Percentiles rank a stretch among this genome's conserved stretches.
Evolutionary conservation across 2,888 invertebrate genomes (phyloP).

Genomic region (Ichneumon xanthorius): DNA sequence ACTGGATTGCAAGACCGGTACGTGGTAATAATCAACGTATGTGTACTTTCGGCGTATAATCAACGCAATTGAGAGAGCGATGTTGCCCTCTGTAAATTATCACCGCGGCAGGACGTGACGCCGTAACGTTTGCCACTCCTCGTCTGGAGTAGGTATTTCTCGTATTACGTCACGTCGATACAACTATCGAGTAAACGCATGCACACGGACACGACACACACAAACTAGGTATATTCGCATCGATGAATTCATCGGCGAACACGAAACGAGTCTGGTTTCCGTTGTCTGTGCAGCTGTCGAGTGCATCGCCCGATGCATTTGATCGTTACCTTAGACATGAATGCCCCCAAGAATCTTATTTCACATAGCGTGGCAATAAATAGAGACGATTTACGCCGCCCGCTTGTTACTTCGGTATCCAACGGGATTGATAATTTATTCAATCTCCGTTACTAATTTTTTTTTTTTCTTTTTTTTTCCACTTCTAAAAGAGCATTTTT

Average conservation of each 20-base stretch:
- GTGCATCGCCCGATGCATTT: conserved; percentile 13
- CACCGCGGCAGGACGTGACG: conserved; percentile 26
- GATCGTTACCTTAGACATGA: conserved; percentile 3
- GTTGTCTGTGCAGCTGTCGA: not conserved
- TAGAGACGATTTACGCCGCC: not conserved
- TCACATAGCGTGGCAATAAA: not conserved
- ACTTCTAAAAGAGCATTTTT: too few species aligned
- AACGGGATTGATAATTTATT: too few species aligned
- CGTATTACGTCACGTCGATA: conserved; percentile 24
- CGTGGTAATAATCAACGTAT: not conserved
- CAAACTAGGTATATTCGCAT: not conserved
- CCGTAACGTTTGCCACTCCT: conserved; percentile 30
- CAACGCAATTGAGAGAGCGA: conserved; percentile 13
- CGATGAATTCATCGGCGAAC: conserved; percentile 3
- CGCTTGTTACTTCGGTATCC: too few species aligned
- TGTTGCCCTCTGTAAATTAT: conserved; percentile 10
- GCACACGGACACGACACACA: not conserved
- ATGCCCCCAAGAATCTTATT: conserved; percentile 3
- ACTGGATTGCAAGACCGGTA: not conserved
- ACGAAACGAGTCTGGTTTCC: conserved; percentile 18
- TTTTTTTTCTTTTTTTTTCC: too few species aligned
- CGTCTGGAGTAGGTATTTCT: conserved; percentile 28
- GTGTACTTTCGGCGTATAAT: not conserved
- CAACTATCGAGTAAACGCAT: conserved; percentile 4
- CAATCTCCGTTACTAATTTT: too few species aligned